Conservation (phyloP, 2,888 invertebrate species). For the Prosapia bicincta region DNA sequence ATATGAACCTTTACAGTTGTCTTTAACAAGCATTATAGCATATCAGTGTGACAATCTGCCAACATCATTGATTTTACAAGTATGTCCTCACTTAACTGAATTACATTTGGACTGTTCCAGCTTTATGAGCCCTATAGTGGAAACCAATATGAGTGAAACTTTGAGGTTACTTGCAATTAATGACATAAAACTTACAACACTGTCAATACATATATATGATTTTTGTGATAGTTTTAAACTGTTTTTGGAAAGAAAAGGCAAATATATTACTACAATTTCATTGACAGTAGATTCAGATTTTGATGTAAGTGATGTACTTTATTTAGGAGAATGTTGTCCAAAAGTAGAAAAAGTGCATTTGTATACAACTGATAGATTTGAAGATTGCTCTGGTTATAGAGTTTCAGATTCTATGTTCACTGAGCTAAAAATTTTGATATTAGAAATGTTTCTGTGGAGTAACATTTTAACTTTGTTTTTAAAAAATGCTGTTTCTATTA, state of each 20-base stretch:
- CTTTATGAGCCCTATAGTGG: background rate
- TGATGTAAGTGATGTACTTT: background rate
- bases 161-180: background rate
- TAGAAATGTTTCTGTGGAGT: background rate
- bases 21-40: background rate
- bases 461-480: slow-evolving; percentile 8
- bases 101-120: background rate
- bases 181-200: background rate
- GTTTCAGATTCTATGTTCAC: background rate
- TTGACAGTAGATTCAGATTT: background rate
- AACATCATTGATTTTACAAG: background rate
- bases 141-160: background rate
- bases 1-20: background rate
- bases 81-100: background rate
- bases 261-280: background rate
- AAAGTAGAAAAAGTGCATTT: background rate
- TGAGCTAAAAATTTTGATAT: background rate
- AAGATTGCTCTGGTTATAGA: background rate
- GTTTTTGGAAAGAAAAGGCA: background rate
- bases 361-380: background rate
- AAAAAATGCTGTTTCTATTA: slow-evolving; percentile 10
- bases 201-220: background rate
- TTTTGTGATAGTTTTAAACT: background rate
- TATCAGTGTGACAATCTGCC: background rate
- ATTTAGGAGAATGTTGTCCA: background rate